Conservation (phyloP, 2,888 invertebrate species). For the Sinodicranocentrus sp. region DNA sequence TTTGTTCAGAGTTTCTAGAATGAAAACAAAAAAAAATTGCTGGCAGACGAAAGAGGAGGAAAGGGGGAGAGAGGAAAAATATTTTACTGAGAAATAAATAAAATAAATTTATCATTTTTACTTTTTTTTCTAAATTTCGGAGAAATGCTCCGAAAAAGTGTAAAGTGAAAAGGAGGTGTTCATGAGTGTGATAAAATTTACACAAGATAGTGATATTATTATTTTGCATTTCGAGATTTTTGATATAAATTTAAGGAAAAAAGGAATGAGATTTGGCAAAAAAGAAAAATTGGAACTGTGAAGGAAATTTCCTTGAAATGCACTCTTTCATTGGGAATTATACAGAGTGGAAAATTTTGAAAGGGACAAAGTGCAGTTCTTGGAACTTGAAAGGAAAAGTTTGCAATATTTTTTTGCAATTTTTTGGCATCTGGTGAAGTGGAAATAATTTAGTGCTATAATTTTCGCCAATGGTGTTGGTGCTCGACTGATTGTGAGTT, state of each 20-base stretch:
- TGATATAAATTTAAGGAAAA: too few relatives aligned
- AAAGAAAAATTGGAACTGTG: too few relatives aligned
- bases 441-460: neutral
- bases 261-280: too few relatives aligned
- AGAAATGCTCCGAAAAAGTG: neutral
- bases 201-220: too few relatives aligned
- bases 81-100: neutral
- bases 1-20: conserved; percentile 16
- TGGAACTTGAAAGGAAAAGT: neutral
- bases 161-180: neutral
- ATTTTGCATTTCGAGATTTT: too few relatives aligned
- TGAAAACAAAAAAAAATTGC: conserved; percentile 37
- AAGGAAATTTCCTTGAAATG: too few relatives aligned
- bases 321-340: too few relatives aligned
- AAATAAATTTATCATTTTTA: neutral
- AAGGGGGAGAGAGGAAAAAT: neutral
- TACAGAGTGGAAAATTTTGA: neutral
- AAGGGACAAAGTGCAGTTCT: too few relatives aligned
- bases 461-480: neutral
- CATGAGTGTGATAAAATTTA: too few relatives aligned
- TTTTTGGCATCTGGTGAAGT: neutral
- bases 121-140: neutral
- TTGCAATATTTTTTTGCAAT: neutral
- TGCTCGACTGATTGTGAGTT: neutral
- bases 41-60: neutral